Evolutionary conservation across 2,888 invertebrate genomes (phyloP).

Genomic region (Eremobia ochroleuca): DNA sequence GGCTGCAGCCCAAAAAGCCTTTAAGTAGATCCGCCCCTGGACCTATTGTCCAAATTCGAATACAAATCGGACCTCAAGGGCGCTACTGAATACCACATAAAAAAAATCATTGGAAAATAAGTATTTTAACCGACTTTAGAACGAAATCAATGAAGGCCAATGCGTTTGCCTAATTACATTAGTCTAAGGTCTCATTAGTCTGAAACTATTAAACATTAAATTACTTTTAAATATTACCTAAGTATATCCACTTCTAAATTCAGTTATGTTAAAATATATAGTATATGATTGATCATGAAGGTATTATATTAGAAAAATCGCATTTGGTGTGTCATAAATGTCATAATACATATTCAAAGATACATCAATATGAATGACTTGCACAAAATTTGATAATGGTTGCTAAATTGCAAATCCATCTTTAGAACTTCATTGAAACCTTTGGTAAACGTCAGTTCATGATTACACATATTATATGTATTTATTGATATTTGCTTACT

Average conservation of each 20-base stretch:
- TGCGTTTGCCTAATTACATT: neutral
- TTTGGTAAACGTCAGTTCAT: neutral
- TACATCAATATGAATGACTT: slow-evolving; percentile 30
- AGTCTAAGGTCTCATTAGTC: neutral
- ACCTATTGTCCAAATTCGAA: neutral
- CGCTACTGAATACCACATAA: neutral
- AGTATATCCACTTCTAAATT: neutral
- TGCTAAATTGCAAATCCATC: neutral
- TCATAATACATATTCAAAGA: neutral
- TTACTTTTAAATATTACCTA: slow-evolving; percentile 7
- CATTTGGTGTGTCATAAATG: slow-evolving; percentile 3
- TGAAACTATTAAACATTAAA: slow-evolving; percentile 13
- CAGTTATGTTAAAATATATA: too few relatives aligned
- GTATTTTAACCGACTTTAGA: neutral
- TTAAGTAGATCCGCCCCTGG: too few relatives aligned
- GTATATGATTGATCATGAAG: slow-evolving; percentile 6
- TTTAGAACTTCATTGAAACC: neutral
- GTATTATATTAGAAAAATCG: slow-evolving; percentile 1
- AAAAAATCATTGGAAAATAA: neutral
- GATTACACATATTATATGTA: neutral
- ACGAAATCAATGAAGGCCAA: neutral
- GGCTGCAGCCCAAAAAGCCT: too few relatives aligned
- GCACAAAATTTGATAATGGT: slow-evolving; percentile 10
- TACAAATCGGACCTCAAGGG: neutral
- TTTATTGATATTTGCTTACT: slow-evolving; percentile 16